Percentiles rank a stretch among this genome's conserved stretches.
These are phyloP conservation scores for Calcarius ornatus DNA, from an alignment of 2,113 vertebrate species.

Conservation along the genomic window DNA sequence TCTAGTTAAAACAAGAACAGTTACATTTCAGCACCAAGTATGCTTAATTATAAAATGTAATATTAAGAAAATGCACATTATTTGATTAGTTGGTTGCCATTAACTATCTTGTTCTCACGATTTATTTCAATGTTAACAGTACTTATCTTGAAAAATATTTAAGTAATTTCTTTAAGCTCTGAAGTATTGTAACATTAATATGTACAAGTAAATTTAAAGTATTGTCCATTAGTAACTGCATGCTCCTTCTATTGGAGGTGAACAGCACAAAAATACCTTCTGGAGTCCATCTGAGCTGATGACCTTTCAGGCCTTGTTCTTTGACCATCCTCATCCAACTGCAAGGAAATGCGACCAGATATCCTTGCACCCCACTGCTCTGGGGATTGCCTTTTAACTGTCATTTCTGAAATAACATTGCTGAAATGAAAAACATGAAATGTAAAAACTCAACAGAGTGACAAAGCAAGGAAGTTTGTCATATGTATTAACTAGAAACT, in stretches of 20 bases:
- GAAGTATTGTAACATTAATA: not conserved
- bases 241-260: not conserved
- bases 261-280: slow-evolving; percentile 57
- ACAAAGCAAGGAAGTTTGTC: not conserved
- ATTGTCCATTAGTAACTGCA: not conserved
- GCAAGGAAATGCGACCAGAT: slow-evolving; percentile 67
- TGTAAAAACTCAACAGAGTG: not conserved
- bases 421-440: slow-evolving; percentile 67
- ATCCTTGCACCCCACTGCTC: not conserved
- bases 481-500: not conserved
- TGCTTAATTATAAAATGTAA: not conserved
- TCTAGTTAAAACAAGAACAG: not conserved
- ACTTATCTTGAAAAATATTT: not conserved
- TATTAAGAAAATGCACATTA: not conserved
- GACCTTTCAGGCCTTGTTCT: slow-evolving; percentile 35
- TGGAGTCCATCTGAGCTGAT: not conserved
- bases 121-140: not conserved
- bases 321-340: slow-evolving; percentile 78
- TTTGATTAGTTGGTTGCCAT: not conserved
- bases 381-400: slow-evolving; percentile 67
- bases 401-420: slow-evolving; percentile 85
- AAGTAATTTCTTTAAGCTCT: not conserved
- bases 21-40: not conserved
- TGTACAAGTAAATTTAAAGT: not conserved
- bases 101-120: not conserved